Evolutionary conservation across 2,113 vertebrate species (phyloP), one percentile per base, ranked within the genome.

Genomic region (Oriolus oriolus): DNA sequence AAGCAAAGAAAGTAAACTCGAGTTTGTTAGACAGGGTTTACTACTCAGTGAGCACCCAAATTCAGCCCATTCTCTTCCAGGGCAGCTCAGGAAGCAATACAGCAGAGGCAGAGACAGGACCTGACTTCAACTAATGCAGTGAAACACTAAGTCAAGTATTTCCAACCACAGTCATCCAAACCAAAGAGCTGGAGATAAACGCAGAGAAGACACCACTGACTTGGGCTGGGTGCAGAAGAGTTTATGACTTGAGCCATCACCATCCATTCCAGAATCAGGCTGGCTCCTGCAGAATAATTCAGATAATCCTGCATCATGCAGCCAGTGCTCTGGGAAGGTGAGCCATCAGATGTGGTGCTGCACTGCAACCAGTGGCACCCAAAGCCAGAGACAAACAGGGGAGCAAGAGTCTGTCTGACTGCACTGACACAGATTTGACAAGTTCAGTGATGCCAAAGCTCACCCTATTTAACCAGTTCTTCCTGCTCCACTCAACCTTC

Each of bases 311-410:
- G 61, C 44, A 73, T 15, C 45, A 28, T 1, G 13, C 28, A 61
- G 22, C 27, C 65, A 44, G 66, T 0, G 0, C 41, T 52, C 31
- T 23, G 41, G 44, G 13, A 85, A 87, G 41, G 35, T n/a, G n/a
- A 68, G 3, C 49, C 65, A 49, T 7, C 92, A 79, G 22, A 15
- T 10, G 30, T 19, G 8, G 26, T 33, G 24, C 79, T 61, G 45
- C 53, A 41, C 47, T 24, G 52, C 64, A 84, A 61, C 20, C 60
- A 89, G 24, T 1, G 2, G 73, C 59, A 86, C 14, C 18, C 73
- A 80, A 70, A 81, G 26, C 30, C 78, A 71, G 61, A 64, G 44
- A 16, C 0, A 1, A 84, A 47, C 71, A 50, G 23, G 47, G 80
- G 4, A 71, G 31, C 56, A 71, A 8, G 33, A 78, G n/a, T 24